These are phyloP conservation scores for Lucilia cuprina DNA, from an alignment of 1,140 invertebrate genomes.

Conservation along the genomic window DNA sequence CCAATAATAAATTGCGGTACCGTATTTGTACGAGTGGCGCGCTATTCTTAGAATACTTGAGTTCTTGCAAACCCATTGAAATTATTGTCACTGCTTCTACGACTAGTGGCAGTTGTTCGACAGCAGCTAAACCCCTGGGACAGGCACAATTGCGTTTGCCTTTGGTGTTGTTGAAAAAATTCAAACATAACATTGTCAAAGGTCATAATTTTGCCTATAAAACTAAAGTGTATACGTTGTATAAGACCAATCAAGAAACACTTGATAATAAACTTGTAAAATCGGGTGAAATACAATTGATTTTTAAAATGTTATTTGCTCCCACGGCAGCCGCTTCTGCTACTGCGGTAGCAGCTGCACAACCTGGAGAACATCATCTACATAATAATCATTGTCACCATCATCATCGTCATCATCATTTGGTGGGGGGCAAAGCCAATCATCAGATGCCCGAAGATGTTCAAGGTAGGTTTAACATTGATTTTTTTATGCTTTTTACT, in stretches of 20 bases:
- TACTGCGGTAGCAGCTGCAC: slow-evolving; percentile 26
- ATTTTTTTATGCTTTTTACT: neutral
- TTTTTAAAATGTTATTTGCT: slow-evolving; percentile 54
- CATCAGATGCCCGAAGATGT: neutral
- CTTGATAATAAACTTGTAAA: slow-evolving; percentile 48
- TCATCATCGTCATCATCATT: slow-evolving; percentile 17
- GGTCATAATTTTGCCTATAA: slow-evolving; percentile 56
- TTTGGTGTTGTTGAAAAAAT: slow-evolving; percentile 45
- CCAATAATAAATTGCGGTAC: slow-evolving; percentile 45
- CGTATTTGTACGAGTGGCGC: slow-evolving; percentile 46
- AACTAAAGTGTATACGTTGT: slow-evolving; percentile 61
- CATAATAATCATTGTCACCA: slow-evolving; percentile 24
- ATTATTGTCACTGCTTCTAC: slow-evolving; percentile 40
- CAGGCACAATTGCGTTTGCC: slow-evolving; percentile 45
- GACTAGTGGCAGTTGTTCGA: slow-evolving; percentile 29
- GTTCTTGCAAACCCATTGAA: slow-evolving; percentile 47
- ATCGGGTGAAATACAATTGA: slow-evolving; percentile 48
- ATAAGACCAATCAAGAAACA: slow-evolving; percentile 47
- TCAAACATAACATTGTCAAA: slow-evolving; percentile 50
- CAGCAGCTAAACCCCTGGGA: slow-evolving; percentile 35
- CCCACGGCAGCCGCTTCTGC: slow-evolving; percentile 38
- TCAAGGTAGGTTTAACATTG: slow-evolving; percentile 5
- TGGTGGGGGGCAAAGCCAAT: neutral
- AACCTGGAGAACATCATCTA: slow-evolving; percentile 41
- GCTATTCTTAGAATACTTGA: slow-evolving; percentile 57